Evolutionary conservation across 2,797 vertebrate species (phyloP).

Genomic region (Peromyscus melanophrys): DNA sequence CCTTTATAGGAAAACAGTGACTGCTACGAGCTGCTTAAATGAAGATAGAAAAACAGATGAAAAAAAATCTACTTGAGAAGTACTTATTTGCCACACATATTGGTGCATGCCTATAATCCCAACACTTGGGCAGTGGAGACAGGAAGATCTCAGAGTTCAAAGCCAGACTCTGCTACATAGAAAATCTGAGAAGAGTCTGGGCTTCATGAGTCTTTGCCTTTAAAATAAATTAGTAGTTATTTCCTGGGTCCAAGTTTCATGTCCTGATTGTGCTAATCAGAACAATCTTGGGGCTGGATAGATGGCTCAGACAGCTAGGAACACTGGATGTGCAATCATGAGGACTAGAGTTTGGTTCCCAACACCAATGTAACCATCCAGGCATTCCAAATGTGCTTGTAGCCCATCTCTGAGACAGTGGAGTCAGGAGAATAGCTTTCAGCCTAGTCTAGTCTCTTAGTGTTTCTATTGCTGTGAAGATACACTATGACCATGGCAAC

Average conservation of each 20-base stretch:
- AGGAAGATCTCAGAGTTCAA: background rate
- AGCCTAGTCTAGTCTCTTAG: background rate
- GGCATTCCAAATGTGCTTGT: background rate
- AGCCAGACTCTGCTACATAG: background rate
- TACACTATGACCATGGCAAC: background rate
- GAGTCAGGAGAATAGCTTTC: background rate
- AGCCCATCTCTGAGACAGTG: background rate
- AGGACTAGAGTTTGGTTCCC: background rate
- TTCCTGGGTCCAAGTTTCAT: background rate
- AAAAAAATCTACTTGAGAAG: background rate
- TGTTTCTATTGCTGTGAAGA: background rate
- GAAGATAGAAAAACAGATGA: constrained; percentile 35
- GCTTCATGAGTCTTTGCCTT: background rate
- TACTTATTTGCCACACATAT: background rate
- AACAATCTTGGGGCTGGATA: background rate
- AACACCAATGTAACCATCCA: background rate
- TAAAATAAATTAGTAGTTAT: background rate
- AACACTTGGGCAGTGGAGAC: background rate
- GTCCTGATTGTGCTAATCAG: background rate
- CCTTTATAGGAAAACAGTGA: background rate
- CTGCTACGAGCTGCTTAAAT: background rate
- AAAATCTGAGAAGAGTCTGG: background rate
- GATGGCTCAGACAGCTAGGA: background rate
- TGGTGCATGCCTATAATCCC: background rate
- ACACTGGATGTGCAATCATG: background rate